A percentile compares a stretch with the other conserved stretches of the same genome.
Evolutionary conservation across 1,140 invertebrate genomes (phyloP).

Genomic region (Hylaeus volcanicus): DNA sequence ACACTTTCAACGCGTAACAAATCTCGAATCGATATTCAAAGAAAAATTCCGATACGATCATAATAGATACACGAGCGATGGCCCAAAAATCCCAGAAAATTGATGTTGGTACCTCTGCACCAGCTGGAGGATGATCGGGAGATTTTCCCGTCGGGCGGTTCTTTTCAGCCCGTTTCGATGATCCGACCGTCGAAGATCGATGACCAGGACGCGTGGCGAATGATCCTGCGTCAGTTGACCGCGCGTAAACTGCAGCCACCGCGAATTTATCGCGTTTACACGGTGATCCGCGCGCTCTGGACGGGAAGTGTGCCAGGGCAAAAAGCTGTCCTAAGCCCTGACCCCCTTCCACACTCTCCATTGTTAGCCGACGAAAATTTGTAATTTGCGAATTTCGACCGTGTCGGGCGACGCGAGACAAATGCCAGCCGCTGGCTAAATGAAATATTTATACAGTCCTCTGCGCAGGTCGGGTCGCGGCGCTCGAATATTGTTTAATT

Average conservation of each 20-base stretch:
- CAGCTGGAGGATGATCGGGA: background rate
- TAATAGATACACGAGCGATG: background rate
- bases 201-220: constrained; percentile 16
- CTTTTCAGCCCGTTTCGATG: constrained; percentile 11
- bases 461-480: constrained; percentile 21
- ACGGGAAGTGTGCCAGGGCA: constrained; percentile 39
- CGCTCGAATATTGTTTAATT: constrained; percentile 46
- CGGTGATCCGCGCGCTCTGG: background rate
- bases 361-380: constrained; percentile 16
- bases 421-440: constrained; percentile 29
- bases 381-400: constrained; percentile 52
- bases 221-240: constrained; percentile 34
- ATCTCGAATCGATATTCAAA: no score
- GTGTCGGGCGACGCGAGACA: constrained; percentile 40
- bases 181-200: constrained; percentile 39
- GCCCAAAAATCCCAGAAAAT: constrained; percentile 45
- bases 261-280: constrained; percentile 37
- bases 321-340: constrained; percentile 37
- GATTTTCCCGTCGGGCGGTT: constrained; percentile 13
- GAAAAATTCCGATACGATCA: no score
- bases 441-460: constrained; percentile 50
- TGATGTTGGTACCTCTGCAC: constrained; percentile 24
- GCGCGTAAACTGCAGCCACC: background rate
- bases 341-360: background rate
- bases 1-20: no score